Evolutionary conservation across 2,888 invertebrate species (phyloP), one percentile per base, ranked within the genome.

Genomic region (Griposia aprilina): DNA sequence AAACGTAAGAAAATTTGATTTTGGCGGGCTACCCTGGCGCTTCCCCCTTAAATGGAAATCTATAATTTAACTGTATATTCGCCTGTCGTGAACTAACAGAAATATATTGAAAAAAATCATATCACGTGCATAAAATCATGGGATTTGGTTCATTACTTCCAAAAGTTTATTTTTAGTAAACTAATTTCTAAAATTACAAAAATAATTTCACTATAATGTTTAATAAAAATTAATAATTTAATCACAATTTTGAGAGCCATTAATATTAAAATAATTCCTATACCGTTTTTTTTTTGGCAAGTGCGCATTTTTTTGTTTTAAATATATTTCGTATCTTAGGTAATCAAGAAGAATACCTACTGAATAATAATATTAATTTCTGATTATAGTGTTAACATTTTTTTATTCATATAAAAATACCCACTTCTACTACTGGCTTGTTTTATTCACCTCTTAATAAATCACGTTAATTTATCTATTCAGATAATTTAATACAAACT

Each of bases 211-310:
- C 7, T 20, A 50, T 4, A 30, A n/a, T 15, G 11, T 65, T 48
- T 7, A 4, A 17, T 57, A 41, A 57, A 23, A 55, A 15, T 59
- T 59, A 52, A 8, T 65, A 55, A 48, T 36, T 65, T n/a, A 36
- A 80, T 80, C 60, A 80, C 66, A 81, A 80, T 81, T 81, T 81
- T 81, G 74, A 81, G 74, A 79, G 41, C 57, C 8, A 36, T 59
- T 6, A 5, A 52, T n/a, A 62, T 57, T 15, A 45, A 72, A 73
- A 36, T 74, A 45, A 62, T 62, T 45, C 4, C 3, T 36, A 26
- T 15, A 45, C 0, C 0, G 17, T 50, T 17, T 36, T 81, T 59
- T 66, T 65, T 1, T 41, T 3, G 36, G 26, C 57, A 57, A 20
- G 11, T 52, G 59, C 45, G 11, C 15, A 8, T 48, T 71, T 79